phyloP scores from a whole-genome alignment of 1,140 invertebrate genomes.

The Sycophaga agraensis region DNA sequence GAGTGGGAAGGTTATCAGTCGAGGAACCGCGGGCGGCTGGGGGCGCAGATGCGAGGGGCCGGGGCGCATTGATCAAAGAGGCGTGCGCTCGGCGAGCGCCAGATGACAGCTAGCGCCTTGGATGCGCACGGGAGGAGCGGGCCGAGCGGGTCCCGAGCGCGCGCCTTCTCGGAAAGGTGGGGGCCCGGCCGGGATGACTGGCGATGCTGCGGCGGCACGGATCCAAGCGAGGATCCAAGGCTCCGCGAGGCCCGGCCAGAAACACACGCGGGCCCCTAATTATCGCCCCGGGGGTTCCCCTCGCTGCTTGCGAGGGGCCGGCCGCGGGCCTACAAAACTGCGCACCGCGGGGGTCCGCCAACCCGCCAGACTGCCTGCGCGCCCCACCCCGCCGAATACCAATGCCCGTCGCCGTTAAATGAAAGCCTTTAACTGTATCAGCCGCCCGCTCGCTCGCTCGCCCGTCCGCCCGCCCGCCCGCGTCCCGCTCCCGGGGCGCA shows the following conservation, averaged over 20 bases:
- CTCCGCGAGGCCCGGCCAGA: constrained; percentile 38
- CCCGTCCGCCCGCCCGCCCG: too few relatives aligned
- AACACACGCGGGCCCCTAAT: constrained; percentile 51
- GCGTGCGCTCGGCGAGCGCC: not conserved
- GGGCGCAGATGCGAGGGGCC: not conserved
- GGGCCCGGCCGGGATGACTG: constrained; percentile 36
- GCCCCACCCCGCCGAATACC: not conserved
- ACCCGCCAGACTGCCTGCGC: not conserved
- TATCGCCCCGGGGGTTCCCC: constrained; percentile 49
- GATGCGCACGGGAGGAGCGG: not conserved
- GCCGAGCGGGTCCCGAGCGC: not conserved
- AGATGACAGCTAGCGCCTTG: constrained; percentile 15
- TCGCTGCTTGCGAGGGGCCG: constrained; percentile 40
- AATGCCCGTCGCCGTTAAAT: constrained; percentile 1
- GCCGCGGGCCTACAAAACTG: constrained; percentile 29
- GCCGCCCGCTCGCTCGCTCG: too few relatives aligned
- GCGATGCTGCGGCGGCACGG: constrained; percentile 39
- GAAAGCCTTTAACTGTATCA: constrained; percentile 20
- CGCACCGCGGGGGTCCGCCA: constrained; percentile 11
- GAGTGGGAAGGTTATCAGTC: constrained; percentile 13
- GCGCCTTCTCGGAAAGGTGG: not conserved
- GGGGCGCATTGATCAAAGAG: not conserved
- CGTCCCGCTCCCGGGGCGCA: too few relatives aligned
- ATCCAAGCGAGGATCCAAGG: constrained; percentile 52
- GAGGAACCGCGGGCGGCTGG: not conserved